Conservation (phyloP, 2,888 invertebrate species). For the Nemoura dubitans region DNA sequence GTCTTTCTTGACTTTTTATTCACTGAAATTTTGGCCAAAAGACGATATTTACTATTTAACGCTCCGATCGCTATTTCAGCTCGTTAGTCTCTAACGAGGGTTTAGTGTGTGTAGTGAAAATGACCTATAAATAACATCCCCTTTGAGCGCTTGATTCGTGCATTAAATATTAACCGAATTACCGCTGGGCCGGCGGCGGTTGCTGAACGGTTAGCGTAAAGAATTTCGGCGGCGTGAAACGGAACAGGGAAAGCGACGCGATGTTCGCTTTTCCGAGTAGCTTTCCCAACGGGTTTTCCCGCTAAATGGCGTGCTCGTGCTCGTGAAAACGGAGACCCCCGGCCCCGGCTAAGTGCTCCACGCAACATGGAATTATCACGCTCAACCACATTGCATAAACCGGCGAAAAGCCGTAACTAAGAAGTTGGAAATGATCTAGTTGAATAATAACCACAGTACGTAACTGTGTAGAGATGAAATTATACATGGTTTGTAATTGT, state of each 20-base stretch:
- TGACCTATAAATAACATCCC: background rate
- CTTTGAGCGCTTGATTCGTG: background rate
- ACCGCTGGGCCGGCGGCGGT: background rate
- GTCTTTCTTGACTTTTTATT: too few relatives aligned
- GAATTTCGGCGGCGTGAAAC: background rate
- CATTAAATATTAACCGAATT: conserved; percentile 5
- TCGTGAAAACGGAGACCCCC: background rate
- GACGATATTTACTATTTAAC: too few relatives aligned
- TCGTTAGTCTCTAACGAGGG: background rate
- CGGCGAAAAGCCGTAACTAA: too few relatives aligned
- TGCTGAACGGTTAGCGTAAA: background rate
- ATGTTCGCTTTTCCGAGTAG: background rate
- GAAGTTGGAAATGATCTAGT: too few relatives aligned
- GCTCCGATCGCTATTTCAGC: too few relatives aligned
- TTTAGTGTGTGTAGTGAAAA: background rate
- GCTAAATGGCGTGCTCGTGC: background rate
- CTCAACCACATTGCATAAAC: background rate
- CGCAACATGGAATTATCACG: background rate
- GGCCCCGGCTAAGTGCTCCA: background rate
- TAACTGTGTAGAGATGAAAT: background rate
- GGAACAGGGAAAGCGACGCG: background rate
- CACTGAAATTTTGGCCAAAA: too few relatives aligned
- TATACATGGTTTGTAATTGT: background rate
- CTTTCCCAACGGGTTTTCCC: background rate
- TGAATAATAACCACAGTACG: too few relatives aligned